A percentile compares a stretch with the other conserved stretches of the same genome.
Evolutionary conservation across 2,113 vertebrate genomes (phyloP).

Genomic region (Rhombomys opimus): DNA sequence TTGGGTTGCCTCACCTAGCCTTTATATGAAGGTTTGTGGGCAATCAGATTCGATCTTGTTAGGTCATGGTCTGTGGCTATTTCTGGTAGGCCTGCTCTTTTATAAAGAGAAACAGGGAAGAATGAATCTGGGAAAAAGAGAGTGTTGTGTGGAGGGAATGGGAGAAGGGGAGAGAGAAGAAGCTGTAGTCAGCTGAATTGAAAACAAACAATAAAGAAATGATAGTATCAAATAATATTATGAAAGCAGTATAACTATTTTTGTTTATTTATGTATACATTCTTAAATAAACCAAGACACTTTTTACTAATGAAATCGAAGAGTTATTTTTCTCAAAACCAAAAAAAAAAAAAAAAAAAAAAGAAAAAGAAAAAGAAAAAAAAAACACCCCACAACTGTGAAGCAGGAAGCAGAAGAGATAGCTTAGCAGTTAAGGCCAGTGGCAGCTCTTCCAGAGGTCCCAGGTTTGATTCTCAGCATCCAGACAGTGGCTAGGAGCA

Average conservation of each 20-base stretch:
- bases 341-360: neutral
- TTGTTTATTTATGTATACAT: neutral
- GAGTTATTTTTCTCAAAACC: neutral
- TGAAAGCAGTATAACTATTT: neutral
- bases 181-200: too few relatives aligned
- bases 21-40: too few relatives aligned
- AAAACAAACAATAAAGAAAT: too few relatives aligned
- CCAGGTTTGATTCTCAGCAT: neutral
- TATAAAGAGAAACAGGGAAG: neutral
- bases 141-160: too few relatives aligned
- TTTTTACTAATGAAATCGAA: neutral
- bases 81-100: neutral
- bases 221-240: too few relatives aligned
- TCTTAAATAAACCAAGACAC: neutral
- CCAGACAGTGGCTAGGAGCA: neutral
- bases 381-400: neutral
- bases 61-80: too few relatives aligned
- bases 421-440: neutral
- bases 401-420: neutral
- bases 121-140: neutral
- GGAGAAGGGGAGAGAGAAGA: too few relatives aligned
- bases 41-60: too few relatives aligned
- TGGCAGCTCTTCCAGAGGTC: neutral
- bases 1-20: too few relatives aligned
- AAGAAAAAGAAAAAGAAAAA: neutral